These are phyloP conservation scores for Himalopsyche japonica DNA, from an alignment of 2,888 invertebrate species.

Conservation along the genomic window DNA sequence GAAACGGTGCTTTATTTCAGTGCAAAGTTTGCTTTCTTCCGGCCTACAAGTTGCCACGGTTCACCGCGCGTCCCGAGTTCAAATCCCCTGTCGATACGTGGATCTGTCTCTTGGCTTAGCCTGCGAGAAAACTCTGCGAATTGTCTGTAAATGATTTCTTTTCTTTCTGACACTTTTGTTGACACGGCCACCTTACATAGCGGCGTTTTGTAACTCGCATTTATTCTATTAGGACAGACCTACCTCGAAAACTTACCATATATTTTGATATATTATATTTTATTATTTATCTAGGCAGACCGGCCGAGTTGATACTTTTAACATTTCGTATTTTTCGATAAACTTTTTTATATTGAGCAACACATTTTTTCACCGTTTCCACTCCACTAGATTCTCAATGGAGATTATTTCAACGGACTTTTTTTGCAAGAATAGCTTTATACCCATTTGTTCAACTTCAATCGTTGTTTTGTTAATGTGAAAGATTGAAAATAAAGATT, in stretches of 20 bases:
- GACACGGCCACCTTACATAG: neutral
- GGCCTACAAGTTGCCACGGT: neutral
- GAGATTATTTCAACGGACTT: no score
- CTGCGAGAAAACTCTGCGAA: neutral
- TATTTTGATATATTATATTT: neutral
- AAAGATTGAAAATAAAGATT: no score
- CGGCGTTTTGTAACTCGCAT: neutral
- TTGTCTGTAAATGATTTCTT: neutral
- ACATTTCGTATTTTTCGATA: no score
- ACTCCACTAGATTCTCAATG: no score
- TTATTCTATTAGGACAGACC: neutral
- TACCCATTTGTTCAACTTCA: no score
- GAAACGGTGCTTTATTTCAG: neutral
- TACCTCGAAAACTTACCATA: neutral
- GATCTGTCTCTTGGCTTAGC: neutral
- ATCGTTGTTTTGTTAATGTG: no score
- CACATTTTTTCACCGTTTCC: no score
- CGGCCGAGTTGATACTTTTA: no score
- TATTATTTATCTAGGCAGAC: no score
- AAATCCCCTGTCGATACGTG: neutral
- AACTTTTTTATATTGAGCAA: no score
- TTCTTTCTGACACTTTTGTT: neutral
- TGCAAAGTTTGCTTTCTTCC: neutral
- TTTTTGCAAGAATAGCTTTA: no score
- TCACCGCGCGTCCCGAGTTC: neutral